These are phyloP conservation scores for Lagria hirta DNA, from an alignment of 2,888 invertebrate species.

Conservation along the genomic window DNA sequence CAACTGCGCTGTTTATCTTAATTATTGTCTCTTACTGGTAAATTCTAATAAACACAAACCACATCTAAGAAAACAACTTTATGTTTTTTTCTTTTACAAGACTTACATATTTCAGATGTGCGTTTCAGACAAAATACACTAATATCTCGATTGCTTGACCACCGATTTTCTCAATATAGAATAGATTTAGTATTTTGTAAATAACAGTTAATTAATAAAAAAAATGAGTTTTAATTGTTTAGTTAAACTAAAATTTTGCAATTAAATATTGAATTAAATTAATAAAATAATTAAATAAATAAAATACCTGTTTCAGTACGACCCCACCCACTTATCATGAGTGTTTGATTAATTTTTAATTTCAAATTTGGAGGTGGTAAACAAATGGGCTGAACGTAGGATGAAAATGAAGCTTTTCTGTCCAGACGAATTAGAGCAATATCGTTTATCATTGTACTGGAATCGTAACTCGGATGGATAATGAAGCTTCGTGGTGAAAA, in stretches of 20 bases:
- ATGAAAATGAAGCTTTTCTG: constrained; percentile 37
- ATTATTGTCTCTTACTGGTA: too few species aligned
- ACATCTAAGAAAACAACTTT: too few species aligned
- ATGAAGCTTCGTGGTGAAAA: constrained; percentile 29
- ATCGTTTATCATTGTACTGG: constrained; percentile 34
- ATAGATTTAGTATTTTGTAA: too few species aligned
- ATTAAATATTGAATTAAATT: too few species aligned
- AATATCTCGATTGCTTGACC: too few species aligned
- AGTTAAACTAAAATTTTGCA: too few species aligned
- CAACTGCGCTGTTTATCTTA: too few species aligned
- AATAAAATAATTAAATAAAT: constrained; percentile 27
- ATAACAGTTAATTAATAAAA: too few species aligned
- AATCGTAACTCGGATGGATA: constrained; percentile 31
- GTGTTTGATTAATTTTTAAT: constrained; percentile 34
- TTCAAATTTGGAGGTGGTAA: constrained; percentile 30
- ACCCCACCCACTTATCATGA: constrained; percentile 56
- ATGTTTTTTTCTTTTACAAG: constrained; percentile 9
- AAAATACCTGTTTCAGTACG: constrained; percentile 43
- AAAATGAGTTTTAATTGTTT: too few species aligned
- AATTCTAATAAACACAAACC: constrained; percentile 9
- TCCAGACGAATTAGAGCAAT: constrained; percentile 45
- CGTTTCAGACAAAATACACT: too few species aligned
- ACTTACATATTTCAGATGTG: too few species aligned
- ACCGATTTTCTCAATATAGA: too few species aligned
- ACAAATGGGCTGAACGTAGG: constrained; percentile 43